Evolutionary conservation across 1,140 invertebrate species (phyloP), one percentile per base, ranked within the genome.

Genomic region (Campoletis sonorensis): DNA sequence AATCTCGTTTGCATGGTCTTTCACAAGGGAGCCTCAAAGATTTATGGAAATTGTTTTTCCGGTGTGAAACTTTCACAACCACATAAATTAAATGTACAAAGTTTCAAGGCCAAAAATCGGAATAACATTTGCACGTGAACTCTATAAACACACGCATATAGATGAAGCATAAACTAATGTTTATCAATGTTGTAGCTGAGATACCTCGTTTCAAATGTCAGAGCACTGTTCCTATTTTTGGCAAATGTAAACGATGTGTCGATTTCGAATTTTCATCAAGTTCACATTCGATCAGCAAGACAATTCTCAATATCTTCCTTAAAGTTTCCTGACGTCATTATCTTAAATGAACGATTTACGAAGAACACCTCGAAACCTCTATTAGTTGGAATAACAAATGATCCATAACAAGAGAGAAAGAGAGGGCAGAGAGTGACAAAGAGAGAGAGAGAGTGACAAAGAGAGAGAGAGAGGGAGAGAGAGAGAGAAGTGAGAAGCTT

Each of bases 311-410:
- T 49, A 21, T 72, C 49, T 75, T 75, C 49, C 26, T 18, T 45
- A 5, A 30, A 54, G 67, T 27, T 18, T 33, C 67, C 4, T 51
- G 37, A 30, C 21, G 72, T 75, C 37, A 75, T 49, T 64, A 27
- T 4, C 61, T 23, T 64, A 64, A 64, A 64, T 4, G n/a, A 64
- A 26, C 61, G 61, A 49, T 10, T 7, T n/a, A 18, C 33, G 68
- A 27, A 68, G 27, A 15, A 78, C 30, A 61, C 18, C n/a, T 33
- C 75, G 51, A 5, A n/a, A 45, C 27, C 30, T 78, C 76, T 78
- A 78, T 78, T 78, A 78, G 54, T 78, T 67, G 54, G 37, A 27
- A 78, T 67, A 78, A 78, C 64, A 78, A 78, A 78, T 78, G 4
- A 37, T 67, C 18, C 58, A 21, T 23, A 18, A 70, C 67, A n/a